Percentiles rank a stretch among this genome's conserved stretches.
Evolutionary conservation across 2,888 invertebrate genomes (phyloP).

Genomic region (Calliphora vomitoria): DNA sequence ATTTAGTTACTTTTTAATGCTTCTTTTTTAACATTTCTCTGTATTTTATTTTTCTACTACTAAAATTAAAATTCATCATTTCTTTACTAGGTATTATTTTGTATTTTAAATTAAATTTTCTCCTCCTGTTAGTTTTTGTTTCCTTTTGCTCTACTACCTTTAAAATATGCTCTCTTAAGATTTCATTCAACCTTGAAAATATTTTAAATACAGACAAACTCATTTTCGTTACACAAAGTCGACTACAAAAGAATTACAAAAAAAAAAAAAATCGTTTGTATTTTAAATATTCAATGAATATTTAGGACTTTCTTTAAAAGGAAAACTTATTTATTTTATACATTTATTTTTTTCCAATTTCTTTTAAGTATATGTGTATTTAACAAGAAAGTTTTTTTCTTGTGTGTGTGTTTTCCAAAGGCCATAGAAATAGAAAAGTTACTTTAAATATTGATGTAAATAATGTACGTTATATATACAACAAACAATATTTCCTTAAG

Average conservation of each 20-base stretch:
- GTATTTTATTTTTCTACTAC: background rate
- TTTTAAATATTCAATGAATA: conserved; percentile 69
- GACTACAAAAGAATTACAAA: conserved; percentile 5
- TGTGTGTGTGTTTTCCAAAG: background rate
- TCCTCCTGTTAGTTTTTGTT: background rate
- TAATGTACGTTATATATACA: conserved; percentile 10
- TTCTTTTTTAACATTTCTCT: background rate
- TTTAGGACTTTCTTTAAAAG: conserved; percentile 10
- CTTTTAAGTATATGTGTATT: conserved; percentile 4
- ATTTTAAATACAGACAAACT: background rate
- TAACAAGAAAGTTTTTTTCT: background rate
- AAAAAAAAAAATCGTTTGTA: conserved; percentile 47
- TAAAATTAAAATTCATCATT: conserved; percentile 1
- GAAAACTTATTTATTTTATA: conserved; percentile 18
- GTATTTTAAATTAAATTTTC: conserved; percentile 9
- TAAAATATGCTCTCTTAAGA: background rate
- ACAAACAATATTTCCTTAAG: conserved; percentile 15
- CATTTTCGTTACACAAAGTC: background rate
- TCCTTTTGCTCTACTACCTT: background rate
- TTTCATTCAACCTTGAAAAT: conserved; percentile 1
- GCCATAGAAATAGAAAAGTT: conserved; percentile 35
- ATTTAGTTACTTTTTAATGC: too few species aligned
- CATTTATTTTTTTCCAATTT: conserved; percentile 23
- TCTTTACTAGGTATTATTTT: background rate
- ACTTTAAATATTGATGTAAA: conserved; percentile 55